Evolutionary conservation across 30 jellyfish, hydroid and myxozoan species (phyloP).

Genomic region (Rhopilema esculentum): DNA sequence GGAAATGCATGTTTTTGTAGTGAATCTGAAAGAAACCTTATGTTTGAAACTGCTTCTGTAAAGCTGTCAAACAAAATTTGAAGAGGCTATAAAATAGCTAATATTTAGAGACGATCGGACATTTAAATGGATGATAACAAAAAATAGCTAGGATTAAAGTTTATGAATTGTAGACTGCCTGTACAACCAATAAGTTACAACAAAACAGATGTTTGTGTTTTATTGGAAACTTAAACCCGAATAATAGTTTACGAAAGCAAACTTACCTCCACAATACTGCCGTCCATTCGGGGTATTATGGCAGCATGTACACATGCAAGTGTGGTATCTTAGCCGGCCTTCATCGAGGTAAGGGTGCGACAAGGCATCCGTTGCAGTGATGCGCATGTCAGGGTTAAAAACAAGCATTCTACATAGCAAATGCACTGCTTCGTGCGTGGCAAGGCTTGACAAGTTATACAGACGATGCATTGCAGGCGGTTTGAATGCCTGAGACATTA

Average conservation of each 20-base stretch:
- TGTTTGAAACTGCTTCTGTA: no score
- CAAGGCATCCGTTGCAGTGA: constrained; percentile 91
- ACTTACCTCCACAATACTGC: constrained; percentile 88
- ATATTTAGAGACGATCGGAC: no score
- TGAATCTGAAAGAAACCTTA: no score
- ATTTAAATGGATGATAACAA: no score
- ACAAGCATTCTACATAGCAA: constrained; percentile 92
- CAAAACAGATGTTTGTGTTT: no score
- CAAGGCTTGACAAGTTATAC: constrained; percentile 84
- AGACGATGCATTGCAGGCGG: constrained; percentile 96
- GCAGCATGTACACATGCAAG: constrained; percentile 98
- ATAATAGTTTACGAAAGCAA: no score
- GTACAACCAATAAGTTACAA: no score
- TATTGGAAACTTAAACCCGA: no score
- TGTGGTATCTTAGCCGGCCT: constrained; percentile 91
- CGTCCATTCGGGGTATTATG: constrained; percentile 73
- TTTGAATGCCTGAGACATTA: constrained; percentile 86
- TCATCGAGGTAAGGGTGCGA: constrained; percentile 97
- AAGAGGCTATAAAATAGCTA: neutral
- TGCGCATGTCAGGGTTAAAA: constrained; percentile 88
- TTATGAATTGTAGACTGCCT: no score
- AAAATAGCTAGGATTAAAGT: no score
- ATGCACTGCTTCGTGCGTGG: constrained; percentile 95
- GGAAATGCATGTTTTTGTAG: no score
- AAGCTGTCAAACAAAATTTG: neutral